Base-by-base conservation (phyloP, 2,113 vertebrate species). In the Candoia aspera region DNA sequence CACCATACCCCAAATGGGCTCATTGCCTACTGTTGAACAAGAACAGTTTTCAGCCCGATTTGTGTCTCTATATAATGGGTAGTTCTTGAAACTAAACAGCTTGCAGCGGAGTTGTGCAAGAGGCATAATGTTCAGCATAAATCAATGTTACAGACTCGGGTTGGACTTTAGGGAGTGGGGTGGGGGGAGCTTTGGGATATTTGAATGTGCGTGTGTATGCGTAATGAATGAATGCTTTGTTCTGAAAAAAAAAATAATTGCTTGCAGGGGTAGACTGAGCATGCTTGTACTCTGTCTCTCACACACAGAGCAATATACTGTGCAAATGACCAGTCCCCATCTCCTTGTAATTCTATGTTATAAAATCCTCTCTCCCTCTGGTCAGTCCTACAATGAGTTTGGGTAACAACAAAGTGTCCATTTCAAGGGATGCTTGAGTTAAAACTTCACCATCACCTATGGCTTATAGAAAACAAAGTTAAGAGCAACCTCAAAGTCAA, bases 141-240 rank as follows among this genome's bases (percentile, higher is more conserved):
- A 91, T 92, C 15, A 23, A 90, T 90, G 93, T 94, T 95, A 90
- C 90, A 53, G 94, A 91, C 84, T 37, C 29, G 37, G 83, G 91
- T 49, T 88, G 55, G 54, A 91, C 42, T 62, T 85, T 23, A n/a
- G 91, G 62, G 60, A 37, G 53, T 26, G 37, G 21, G 6, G n/a
- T n/a, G n/a, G 24, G 53, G 26, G 2, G 5, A 21, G 46, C 17
- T 42, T 79, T 33, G 8, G 13, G 49, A 33, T 42, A 24, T 11
- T 42, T 23, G 15, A 49, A 29, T 59, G 57, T 53, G 29, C 6
- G 10, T 49, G 29, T 55, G 62, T 55, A 53, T 29, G 90, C 33
- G 94, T 95, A 85, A 95, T 96, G 97, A 97, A 97, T 97, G 95
- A 94, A 92, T 0, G 1, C 94, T 97, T 93, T 97, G 97, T 97